phyloP scores from a whole-genome alignment of 2,113 vertebrate species.

The Condylura cristata region DNA sequence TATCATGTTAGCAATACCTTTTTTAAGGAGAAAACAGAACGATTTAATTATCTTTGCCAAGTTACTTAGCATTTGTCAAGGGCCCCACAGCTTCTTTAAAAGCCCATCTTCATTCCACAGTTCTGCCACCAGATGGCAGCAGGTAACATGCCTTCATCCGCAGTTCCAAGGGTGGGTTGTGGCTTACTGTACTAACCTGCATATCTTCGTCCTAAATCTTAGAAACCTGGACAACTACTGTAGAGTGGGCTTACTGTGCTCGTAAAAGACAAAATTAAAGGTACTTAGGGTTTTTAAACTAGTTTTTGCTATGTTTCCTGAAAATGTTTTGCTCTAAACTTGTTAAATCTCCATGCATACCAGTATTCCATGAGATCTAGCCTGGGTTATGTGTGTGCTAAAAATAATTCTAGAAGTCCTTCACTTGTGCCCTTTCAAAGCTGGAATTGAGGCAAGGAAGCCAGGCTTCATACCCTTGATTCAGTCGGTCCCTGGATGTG shows the following conservation, averaged over 20 bases:
- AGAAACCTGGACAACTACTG: not conserved
- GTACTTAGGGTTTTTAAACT: not conserved
- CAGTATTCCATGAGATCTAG: not conserved
- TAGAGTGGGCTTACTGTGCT: not conserved
- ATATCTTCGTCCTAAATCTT: not conserved
- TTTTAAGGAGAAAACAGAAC: not conserved
- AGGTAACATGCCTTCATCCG: not conserved
- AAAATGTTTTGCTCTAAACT: not conserved
- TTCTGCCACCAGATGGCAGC: slow-evolving; percentile 68
- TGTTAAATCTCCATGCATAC: not conserved
- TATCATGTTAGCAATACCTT: not conserved
- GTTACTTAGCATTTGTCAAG: not conserved
- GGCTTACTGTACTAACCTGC: not conserved
- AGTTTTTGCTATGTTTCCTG: not conserved
- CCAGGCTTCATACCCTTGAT: not conserved
- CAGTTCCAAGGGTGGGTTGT: not conserved
- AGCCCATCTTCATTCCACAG: not conserved
- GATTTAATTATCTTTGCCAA: slow-evolving; percentile 32
- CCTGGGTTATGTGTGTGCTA: not conserved
- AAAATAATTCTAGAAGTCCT: not conserved
- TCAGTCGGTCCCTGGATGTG: not conserved
- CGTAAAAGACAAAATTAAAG: not conserved
- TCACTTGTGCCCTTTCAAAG: not conserved
- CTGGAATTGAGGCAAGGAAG: not conserved
- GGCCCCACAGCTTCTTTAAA: not conserved